Base-by-base conservation (phyloP, 1,140 invertebrate genomes). In the Mya arenaria region DNA sequence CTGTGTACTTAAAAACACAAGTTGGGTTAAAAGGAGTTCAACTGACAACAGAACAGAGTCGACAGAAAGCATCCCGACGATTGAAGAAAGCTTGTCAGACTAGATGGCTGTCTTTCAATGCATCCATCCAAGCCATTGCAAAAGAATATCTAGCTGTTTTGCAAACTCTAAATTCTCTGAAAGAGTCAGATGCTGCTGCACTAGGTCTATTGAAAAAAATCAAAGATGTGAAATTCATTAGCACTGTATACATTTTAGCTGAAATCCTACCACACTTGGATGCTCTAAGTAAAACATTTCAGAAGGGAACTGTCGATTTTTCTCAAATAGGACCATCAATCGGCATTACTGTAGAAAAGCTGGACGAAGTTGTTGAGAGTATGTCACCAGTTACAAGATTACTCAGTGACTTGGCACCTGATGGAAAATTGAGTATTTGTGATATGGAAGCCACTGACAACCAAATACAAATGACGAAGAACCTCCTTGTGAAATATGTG, bases 11-110 rank as follows among this genome's bases (percentile, higher is more conserved):
- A 5, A 65, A 65, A 36, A n/a, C 30, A 32, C 62, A 65, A 32
- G 36, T 34, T 17, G 34, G 36, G n/a, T 32, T 65, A 4, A 65
- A 65, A 65, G 5, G 4, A 23, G 4, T 65, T 4, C 8, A 10
- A 23, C 10, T 65, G 5, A 65, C 17, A 6, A 28, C 62, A 65
- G 28, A 32, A 65, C 4, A 65, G 13, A 8, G 6, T 4, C 4
- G 62, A 28, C 4, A 65, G n/a, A 6, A 36, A n/a, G 25, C n/a
- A n/a, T n/a, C n/a, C n/a, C n/a, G n/a, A n/a, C 62, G 62, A 32
- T 30, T 65, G 62, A 65, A 65, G 36, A 65, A 65, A 32, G 62
- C 62, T 13, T 65, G 62, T 32, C 62, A 65, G 36, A 65, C 62
- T 13, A 65, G 62, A 65, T 65, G 13, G 30, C 5, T 32, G n/a